phyloP scores from a whole-genome alignment of 1,140 invertebrate species.

The Drosophila orena region DNA sequence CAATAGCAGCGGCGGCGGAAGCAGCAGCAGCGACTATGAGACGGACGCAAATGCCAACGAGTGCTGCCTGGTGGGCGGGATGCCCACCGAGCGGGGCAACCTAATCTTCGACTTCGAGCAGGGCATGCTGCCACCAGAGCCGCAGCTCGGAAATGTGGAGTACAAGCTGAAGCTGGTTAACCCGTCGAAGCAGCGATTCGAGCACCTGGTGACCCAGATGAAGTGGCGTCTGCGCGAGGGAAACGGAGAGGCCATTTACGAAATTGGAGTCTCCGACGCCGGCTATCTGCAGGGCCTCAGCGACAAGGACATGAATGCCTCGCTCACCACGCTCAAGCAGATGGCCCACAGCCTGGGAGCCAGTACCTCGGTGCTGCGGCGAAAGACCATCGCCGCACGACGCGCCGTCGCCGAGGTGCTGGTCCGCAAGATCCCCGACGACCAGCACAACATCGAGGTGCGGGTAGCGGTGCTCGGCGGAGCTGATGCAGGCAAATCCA shows the following conservation, averaged over 20 bases:
- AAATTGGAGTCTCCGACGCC: slow-evolving; percentile 97
- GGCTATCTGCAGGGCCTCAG: slow-evolving; percentile 93
- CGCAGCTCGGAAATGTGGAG: slow-evolving; percentile 95
- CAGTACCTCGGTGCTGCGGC: slow-evolving; percentile 88
- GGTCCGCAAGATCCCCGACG: slow-evolving; percentile 95
- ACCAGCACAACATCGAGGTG: slow-evolving; percentile 95
- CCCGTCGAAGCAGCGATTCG: slow-evolving; percentile 93
- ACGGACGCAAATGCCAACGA: slow-evolving; percentile 65
- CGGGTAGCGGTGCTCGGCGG: slow-evolving; percentile 96
- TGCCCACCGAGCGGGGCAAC: slow-evolving; percentile 80
- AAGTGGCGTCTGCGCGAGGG: slow-evolving; percentile 95
- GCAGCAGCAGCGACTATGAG: slow-evolving; percentile 73
- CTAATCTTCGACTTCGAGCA: slow-evolving; percentile 83
- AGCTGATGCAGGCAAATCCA: slow-evolving; percentile 97
- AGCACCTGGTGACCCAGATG: slow-evolving; percentile 96
- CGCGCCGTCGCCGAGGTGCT: slow-evolving; percentile 93
- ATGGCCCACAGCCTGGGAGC: slow-evolving; percentile 95
- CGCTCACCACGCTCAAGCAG: slow-evolving; percentile 91
- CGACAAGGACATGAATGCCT: slow-evolving; percentile 92
- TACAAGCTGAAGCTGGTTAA: slow-evolving; percentile 96
- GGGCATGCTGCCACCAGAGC: slow-evolving; percentile 93
- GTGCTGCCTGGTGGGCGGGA: slow-evolving; percentile 9
- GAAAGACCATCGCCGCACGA: slow-evolving; percentile 85
- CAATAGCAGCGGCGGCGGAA: slow-evolving; percentile 61
- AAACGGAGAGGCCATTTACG: slow-evolving; percentile 97